Evolutionary conservation across 2,113 vertebrate genomes (phyloP), one percentile per base, ranked within the genome.

Genomic region (Seriola rivoliana): DNA sequence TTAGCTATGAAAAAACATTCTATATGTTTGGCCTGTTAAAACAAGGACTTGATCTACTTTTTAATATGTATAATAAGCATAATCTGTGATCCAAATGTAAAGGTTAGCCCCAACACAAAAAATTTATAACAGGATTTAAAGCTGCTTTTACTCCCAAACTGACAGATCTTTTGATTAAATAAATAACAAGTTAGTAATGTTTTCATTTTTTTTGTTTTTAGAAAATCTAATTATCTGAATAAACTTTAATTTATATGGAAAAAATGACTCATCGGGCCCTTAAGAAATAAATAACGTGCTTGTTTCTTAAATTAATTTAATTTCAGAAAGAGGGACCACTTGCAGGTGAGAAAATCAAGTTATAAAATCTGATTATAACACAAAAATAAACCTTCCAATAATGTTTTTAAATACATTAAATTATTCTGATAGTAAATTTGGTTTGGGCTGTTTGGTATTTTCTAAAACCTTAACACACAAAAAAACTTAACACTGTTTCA

Each of bases 381-480:
- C 46, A 78, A 71, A 78, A 52, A 8, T 38, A 52, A 42, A 44
- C 4, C 5, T 25, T 9, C 1, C 17, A 32, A 36, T 42, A 10
- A 13, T 25, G 9, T n/a, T 19, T 72, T n/a, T 48, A 44, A 44
- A 60, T 29, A 67, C 50, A 38, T 25, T 3, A 0, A 44, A 36
- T 63, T 62, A 52, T 67, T 67, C 0, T 48, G 46, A n/a, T 16
- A 71, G 25, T 71, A 64, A 36, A 63, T 75, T 17, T 72, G 6
- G 7, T 50, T 73, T 82, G 17, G 14, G 13, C 6, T 46, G 29
- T 59, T 44, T 6, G 21, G 8, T 25, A 42, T 85, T 79, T 82
- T 78, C 54, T 69, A 42, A 55, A 89, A 78, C 81, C 21, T 65
- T 25, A 8, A 62, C 72, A 63, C 55, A 44, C 4, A 46, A 67